Percentiles rank a stretch among this genome's conserved stretches.
Evolutionary conservation across 2,797 vertebrate genomes (phyloP).

Genomic region (Ficedula albicollis): DNA sequence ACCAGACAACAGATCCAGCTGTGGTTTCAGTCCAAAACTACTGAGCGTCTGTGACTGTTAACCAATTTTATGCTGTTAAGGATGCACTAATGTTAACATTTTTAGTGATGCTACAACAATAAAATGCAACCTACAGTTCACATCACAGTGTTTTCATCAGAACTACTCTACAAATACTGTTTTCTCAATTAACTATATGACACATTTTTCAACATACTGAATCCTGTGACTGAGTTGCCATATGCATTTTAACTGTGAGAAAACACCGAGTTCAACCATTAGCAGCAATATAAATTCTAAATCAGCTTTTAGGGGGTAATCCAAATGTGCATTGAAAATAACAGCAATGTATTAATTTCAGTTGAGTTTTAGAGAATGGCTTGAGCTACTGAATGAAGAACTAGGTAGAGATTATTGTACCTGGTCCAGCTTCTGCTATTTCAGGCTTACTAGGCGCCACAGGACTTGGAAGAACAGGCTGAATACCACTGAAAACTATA

Average conservation of each 20-base stretch:
- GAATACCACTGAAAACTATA: slow-evolving; percentile 59
- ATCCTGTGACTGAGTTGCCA: background rate
- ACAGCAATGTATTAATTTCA: background rate
- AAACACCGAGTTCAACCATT: background rate
- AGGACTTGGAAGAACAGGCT: slow-evolving; percentile 60
- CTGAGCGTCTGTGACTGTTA: background rate
- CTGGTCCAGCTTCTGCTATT: slow-evolving; percentile 60
- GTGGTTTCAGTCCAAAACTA: background rate
- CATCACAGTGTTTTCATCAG: background rate
- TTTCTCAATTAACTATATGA: background rate
- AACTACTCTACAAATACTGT: background rate
- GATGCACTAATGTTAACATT: background rate
- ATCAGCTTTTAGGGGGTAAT: background rate
- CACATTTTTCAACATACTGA: background rate
- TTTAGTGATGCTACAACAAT: background rate
- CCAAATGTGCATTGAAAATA: background rate
- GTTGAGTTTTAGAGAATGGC: background rate
- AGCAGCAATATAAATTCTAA: background rate
- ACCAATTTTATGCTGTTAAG: background rate
- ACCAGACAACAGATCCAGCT: background rate
- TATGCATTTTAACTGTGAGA: background rate
- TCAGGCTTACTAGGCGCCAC: slow-evolving; percentile 58
- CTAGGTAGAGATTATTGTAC: slow-evolving; percentile 42
- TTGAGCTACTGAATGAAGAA: background rate
- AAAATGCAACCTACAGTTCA: background rate